A percentile compares a stretch with the other conserved stretches of the same genome.
Conservation (phyloP, 2,888 invertebrate species). For the Drosophila birchii region DNA sequence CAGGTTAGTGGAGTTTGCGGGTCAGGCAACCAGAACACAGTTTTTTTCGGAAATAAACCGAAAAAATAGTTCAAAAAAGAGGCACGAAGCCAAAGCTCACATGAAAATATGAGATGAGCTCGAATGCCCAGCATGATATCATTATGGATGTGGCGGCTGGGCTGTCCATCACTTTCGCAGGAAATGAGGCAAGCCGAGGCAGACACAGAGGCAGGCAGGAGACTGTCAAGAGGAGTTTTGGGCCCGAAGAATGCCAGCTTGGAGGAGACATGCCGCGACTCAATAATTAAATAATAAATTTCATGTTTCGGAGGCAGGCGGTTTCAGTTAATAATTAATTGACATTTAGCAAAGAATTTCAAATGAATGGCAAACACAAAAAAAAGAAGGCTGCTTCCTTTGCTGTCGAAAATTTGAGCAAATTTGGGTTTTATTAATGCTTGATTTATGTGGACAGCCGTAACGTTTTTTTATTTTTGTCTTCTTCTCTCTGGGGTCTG, state of each 20-base stretch:
- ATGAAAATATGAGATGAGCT: conserved; percentile 23
- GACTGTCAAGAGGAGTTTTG: conserved; percentile 21
- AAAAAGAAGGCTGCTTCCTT: not conserved
- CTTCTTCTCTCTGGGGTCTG: conserved; percentile 40
- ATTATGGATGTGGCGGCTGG: conserved; percentile 49
- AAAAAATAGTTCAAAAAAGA: conserved; percentile 19
- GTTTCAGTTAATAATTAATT: conserved; percentile 74
- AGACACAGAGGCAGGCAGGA: conserved; percentile 25
- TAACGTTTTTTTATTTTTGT: conserved; percentile 25
- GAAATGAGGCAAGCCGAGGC: conserved; percentile 65
- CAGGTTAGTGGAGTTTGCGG: conserved; percentile 41
- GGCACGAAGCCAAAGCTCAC: conserved; percentile 35
- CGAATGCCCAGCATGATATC: conserved; percentile 69
- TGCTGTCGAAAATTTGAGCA: conserved; percentile 56
- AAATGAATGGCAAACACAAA: conserved; percentile 38
- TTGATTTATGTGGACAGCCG: conserved; percentile 65
- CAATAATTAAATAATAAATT: conserved; percentile 71
- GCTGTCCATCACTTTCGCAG: conserved; percentile 72
- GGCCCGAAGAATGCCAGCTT: conserved; percentile 51
- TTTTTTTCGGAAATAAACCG: conserved; percentile 36
- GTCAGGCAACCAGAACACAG: conserved; percentile 47
- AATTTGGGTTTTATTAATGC: conserved; percentile 70
- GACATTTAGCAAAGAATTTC: conserved; percentile 73
- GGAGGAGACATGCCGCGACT: conserved; percentile 67
- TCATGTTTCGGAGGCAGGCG: conserved; percentile 18